Evolutionary conservation across 2,113 vertebrate genomes (phyloP).

Genomic region (Xiphophorus maculatus): DNA sequence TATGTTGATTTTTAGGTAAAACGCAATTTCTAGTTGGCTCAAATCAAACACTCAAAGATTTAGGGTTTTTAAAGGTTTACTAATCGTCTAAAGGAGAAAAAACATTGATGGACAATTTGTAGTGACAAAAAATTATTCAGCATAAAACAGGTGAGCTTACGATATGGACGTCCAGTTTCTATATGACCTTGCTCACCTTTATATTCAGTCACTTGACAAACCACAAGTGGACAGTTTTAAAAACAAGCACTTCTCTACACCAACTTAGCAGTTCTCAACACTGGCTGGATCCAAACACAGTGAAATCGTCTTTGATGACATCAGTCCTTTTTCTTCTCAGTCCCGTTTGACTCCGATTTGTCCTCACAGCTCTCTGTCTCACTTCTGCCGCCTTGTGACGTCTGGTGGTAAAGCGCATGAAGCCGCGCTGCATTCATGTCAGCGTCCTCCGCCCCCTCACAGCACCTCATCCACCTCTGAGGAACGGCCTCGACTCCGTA

Average conservation of each 20-base stretch:
- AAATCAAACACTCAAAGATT: not conserved
- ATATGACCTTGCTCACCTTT: not conserved
- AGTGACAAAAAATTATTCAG: conserved; percentile 52
- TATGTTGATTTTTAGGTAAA: not conserved
- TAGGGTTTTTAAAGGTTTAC: conserved; percentile 54
- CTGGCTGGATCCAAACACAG: not conserved
- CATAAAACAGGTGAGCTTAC: conserved; percentile 21
- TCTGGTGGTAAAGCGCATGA: conserved; percentile 82
- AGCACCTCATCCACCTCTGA: conserved; percentile 88
- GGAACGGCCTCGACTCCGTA: conserved; percentile 90
- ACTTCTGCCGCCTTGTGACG: conserved; percentile 39
- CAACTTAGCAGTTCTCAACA: not conserved
- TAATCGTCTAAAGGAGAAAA: conserved; percentile 39
- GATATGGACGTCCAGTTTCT: not conserved
- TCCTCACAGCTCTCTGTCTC: conserved; percentile 33
- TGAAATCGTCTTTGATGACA: not conserved
- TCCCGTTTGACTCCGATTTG: conserved; percentile 34
- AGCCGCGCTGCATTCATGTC: conserved; percentile 84
- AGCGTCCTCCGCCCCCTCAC: conserved; percentile 90
- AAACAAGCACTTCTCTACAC: conserved; percentile 7
- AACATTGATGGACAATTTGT: conserved; percentile 43
- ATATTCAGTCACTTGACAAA: conserved; percentile 2
- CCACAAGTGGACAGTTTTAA: not conserved
- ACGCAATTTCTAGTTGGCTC: not conserved
- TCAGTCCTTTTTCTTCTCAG: conserved; percentile 59